Evolutionary conservation across 2,113 vertebrate genomes (phyloP), one percentile per base, ranked within the genome.

Genomic region (Percopsis transmontana): DNA sequence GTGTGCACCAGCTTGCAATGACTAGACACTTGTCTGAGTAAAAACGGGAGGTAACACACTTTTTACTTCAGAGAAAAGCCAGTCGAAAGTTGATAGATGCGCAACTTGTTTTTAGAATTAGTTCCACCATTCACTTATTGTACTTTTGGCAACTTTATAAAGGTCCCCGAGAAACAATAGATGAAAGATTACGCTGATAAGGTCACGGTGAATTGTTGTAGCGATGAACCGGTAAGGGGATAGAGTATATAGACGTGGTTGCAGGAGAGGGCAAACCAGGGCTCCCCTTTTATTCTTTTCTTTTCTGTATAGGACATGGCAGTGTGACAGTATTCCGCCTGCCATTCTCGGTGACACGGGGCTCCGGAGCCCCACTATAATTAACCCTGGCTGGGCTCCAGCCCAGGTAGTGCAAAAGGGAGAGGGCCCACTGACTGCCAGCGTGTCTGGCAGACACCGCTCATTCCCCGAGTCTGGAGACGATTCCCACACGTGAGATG

Each of bases 381-480:
- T 93, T 93, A 93, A 92, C 91, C 91, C 89, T 92, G 91, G 92
- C 88, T 73, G 40, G 65, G 82, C 85, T 92, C 91, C 91, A 93
- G 89, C 76, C 76, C 86, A 92, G 91, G 92, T 93, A 93, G 82
- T 70, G 82, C 78, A 19, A 14, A 79, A 76, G 72, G 83, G 80
- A 87, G 84, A 80, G 73, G 62, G 67, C 70, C 72, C 66, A 76
- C 70, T 51, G 86, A 74, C 76, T 92, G 92, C 91, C 91, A 92
- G 85, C 78, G 62, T 82, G 79, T 86, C 89, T 91, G 91, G 90
- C 92, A 92, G 87, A 89, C 87, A 71, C 79, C 85, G 85, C 87
- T 76, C 76, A 85, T 90, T 89, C 85, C 87, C 84, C 70, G 74
- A 90, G 82, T 82, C 85, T 87, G 88, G 76, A 91, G 88, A 88